These are phyloP conservation scores for Zaprionus obscuricornis DNA, from an alignment of 2,888 invertebrate genomes.

Conservation along the genomic window DNA sequence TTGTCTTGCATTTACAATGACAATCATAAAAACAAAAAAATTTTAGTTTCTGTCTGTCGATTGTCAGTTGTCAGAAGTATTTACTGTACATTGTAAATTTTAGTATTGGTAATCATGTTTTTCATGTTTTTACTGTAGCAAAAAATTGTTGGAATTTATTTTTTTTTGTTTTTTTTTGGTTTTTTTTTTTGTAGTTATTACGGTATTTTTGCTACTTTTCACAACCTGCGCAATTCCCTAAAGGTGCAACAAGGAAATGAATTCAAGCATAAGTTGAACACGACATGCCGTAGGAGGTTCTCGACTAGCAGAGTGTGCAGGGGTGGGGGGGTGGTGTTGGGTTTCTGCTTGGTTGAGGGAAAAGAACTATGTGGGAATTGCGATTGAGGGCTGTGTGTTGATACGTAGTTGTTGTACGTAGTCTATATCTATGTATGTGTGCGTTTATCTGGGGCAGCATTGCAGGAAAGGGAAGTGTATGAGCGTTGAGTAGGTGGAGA, in stretches of 20 bases:
- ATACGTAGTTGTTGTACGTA: background rate
- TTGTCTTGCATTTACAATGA: background rate
- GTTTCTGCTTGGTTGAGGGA: slow-evolving; percentile 9
- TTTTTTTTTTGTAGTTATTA: slow-evolving; percentile 41
- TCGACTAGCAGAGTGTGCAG: background rate
- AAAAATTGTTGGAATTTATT: slow-evolving; percentile 29
- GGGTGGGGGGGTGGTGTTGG: background rate
- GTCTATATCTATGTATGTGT: background rate
- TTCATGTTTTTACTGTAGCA: background rate
- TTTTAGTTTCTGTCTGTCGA: too few species aligned
- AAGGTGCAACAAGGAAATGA: slow-evolving; percentile 57
- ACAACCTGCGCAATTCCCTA: slow-evolving; percentile 49
- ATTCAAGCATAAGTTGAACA: slow-evolving; percentile 30
- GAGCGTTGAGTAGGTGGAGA: too few species aligned
- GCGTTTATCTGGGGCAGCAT: slow-evolving; percentile 17
- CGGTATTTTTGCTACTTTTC: slow-evolving; percentile 37
- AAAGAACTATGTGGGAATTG: background rate
- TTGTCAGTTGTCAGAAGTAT: too few species aligned
- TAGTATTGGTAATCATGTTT: too few species aligned
- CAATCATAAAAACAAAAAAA: too few species aligned
- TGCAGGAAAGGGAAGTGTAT: too few species aligned
- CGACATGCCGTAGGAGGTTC: too few species aligned
- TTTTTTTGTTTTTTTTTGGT: too few species aligned
- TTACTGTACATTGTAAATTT: too few species aligned
- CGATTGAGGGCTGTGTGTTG: background rate